Evolutionary conservation across 2,797 vertebrate genomes (phyloP), one percentile per base, ranked within the genome.

Genomic region (Enteromius mattozi): DNA sequence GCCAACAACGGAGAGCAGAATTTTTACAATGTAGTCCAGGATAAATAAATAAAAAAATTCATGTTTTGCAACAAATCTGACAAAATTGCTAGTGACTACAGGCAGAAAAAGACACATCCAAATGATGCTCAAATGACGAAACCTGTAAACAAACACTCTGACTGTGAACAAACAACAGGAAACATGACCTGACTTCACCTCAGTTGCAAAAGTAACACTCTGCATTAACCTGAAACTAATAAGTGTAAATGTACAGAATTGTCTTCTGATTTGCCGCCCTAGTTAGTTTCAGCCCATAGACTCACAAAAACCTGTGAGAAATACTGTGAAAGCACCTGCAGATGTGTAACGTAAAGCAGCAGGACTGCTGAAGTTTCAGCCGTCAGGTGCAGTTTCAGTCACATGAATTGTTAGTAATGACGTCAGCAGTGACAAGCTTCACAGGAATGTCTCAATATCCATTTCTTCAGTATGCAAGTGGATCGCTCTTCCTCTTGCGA

Each of bases 161-260:
- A 13, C 27, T 2, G 30, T 24, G 63, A 63, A 78, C 27, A 74
- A 75, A 63, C 69, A 54, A n/a, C 69, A 82, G 54, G 69, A 72
- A 82, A 75, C 40, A 42, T 12, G 37, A 37, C 66, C 78, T 14
- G 35, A 42, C 49, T 54, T 82, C 80, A 51, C 30, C 70, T 81
- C 56, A 47, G 17, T 74, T 63, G 30, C n/a, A 76, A 45, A 56
- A 21, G 40, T 82, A 59, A 79, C 85, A 87, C 76, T 81, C 27
- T 51, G 40, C 61, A 65, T 85, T 90, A 90, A 90, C 12, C 10
- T 42, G 37, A 40, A 40, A n/a, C 10, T 0, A 42, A 12, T 42
- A 42, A 42, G 6, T 37, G 35, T 42, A 30, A 72, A 72, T 19
- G 1, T 30, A 19, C 2, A 30, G 9, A 3, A 17, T 5, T 2